These are phyloP conservation scores for Crocallis elinguaria DNA, from an alignment of 2,888 invertebrate genomes.

Conservation along the genomic window DNA sequence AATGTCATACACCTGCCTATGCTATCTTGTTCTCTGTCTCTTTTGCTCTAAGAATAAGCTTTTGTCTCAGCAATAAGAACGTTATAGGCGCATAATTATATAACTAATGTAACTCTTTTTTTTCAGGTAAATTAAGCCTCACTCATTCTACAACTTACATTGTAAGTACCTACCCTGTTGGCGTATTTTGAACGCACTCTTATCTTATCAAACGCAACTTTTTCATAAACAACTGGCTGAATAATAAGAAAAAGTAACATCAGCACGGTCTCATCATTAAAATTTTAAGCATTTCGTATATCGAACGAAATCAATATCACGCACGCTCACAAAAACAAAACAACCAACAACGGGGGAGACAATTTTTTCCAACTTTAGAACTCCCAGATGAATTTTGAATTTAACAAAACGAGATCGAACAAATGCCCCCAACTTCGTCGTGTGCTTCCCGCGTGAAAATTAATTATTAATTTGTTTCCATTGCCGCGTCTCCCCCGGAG, in stretches of 20 bases:
- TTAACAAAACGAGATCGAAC: conserved; percentile 74
- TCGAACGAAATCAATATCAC: conserved; percentile 40
- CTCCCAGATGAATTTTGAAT: conserved; percentile 71
- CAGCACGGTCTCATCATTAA: background rate
- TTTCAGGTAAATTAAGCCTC: conserved; percentile 61
- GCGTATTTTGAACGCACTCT: background rate
- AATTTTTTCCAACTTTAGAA: conserved; percentile 69
- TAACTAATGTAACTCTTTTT: too few species aligned
- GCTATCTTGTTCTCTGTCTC: too few species aligned
- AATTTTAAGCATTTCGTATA: conserved; percentile 16
- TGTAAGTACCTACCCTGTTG: conserved; percentile 6
- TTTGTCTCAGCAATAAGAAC: background rate
- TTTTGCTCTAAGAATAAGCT: too few species aligned
- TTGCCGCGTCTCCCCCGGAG: conserved; percentile 62
- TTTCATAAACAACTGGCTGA: background rate
- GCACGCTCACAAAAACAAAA: conserved; percentile 45
- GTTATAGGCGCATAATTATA: conserved; percentile 6
- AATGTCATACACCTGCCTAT: too few species aligned
- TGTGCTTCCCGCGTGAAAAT: conserved; percentile 72
- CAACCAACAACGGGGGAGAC: conserved; percentile 52
- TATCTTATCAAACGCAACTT: too few species aligned
- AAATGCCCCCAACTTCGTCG: conserved; percentile 65
- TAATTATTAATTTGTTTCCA: conserved; percentile 81
- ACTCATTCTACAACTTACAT: background rate
- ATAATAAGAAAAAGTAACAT: background rate